Percentiles rank a stretch among this genome's conserved stretches.
phyloP scores from a whole-genome alignment of 1,140 invertebrate genomes.

The Sesamia nonagrioides region DNA sequence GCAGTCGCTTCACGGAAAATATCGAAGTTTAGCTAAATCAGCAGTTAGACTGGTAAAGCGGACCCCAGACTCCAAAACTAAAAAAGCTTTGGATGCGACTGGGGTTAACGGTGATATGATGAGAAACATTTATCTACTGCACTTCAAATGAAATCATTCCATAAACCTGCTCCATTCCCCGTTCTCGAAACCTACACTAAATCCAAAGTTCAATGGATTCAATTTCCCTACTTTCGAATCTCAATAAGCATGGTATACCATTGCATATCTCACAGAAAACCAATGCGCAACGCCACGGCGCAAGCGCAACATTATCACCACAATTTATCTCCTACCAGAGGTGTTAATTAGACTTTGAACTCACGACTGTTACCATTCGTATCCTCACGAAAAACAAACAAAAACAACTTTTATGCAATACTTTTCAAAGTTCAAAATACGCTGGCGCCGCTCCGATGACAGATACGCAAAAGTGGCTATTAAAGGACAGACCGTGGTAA shows the following conservation, averaged over 20 bases:
- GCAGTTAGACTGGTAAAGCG: too few species aligned
- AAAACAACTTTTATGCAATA: constrained; percentile 56
- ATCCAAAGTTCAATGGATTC: constrained; percentile 15
- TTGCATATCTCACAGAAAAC: constrained; percentile 59
- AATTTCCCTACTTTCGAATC: constrained; percentile 45
- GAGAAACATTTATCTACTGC: too few species aligned
- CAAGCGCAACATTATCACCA: constrained; percentile 70
- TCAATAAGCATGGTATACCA: constrained; percentile 37
- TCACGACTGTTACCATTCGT: constrained; percentile 81
- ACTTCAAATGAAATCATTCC: not conserved
- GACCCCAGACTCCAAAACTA: too few species aligned
- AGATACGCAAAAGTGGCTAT: constrained; percentile 79
- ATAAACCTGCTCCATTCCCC: too few species aligned
- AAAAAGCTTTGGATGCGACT: too few species aligned
- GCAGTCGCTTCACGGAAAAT: too few species aligned
- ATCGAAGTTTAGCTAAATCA: too few species aligned
- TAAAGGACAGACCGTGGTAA: constrained; percentile 72
- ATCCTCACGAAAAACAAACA: constrained; percentile 47
- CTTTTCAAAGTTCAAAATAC: constrained; percentile 46
- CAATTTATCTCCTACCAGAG: constrained; percentile 83
- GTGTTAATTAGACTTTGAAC: constrained; percentile 84
- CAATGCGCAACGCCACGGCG: constrained; percentile 65
- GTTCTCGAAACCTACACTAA: not conserved
- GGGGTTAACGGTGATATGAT: too few species aligned
- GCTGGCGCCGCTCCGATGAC: constrained; percentile 58